Base-by-base conservation (phyloP, 2,888 invertebrate genomes). In the Amphipyra tragopoginis region DNA sequence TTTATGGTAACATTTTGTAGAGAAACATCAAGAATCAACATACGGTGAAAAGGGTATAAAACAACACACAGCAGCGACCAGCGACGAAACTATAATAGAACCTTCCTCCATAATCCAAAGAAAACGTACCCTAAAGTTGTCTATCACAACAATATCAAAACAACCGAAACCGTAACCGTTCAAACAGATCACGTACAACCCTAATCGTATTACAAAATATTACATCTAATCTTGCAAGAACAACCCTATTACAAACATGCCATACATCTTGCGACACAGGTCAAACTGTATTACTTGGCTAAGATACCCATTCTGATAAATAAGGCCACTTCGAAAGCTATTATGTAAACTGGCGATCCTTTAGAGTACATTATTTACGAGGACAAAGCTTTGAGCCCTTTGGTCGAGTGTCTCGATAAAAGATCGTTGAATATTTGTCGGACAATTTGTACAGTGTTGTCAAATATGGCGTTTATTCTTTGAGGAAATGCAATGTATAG, bases 331-430 rank as follows among this genome's bases (percentile, higher is more conserved):
- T 68, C 29, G 36, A 55, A 70, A 57, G 57, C 75, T 65, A 78
- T 80, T 78, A 76, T 73, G 76, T 76, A 80, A 80, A 76, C 63
- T 65, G 56, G 57, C 62, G 53, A 66, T 72, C 75, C 73, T 73
- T 67, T 54, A 57, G 58, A 71, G 56, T 59, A 73, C 67, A 74
- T 71, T 74, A 77, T 68, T 76, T 72, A 72, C 69, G 60, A 58
- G 57, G 60, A 58, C 63, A 69, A 63, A 55, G 62, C 52, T 55
- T 63, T 57, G 62, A 63, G 62, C 55, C 56, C 50, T 50, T 60
- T 39, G 57, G 39, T 45, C 60, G 44, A 49, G 52, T 51, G 52
- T 62, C 64, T 67, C 67, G 56, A 72, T 75, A 72, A 53, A 63
- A 14, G 52, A 55, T 39, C 57, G 50, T 55, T 60, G 63, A 67